A percentile compares a stretch with the other conserved stretches of the same genome.
Evolutionary conservation across 2,888 invertebrate genomes (phyloP).

Genomic region (Apantesis nais): DNA sequence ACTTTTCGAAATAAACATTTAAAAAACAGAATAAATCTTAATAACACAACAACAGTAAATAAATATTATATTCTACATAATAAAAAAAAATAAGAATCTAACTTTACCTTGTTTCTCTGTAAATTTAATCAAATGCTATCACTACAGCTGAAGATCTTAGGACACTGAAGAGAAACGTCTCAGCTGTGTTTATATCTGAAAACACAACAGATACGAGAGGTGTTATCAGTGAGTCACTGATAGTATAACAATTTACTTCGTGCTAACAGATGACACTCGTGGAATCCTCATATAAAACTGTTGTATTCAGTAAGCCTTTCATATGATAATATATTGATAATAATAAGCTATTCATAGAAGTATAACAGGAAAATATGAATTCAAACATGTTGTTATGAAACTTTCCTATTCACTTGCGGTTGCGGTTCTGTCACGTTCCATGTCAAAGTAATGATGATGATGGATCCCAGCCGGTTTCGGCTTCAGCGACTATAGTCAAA

Average conservation of each 20-base stretch:
- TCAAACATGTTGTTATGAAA: background rate
- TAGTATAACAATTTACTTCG: background rate
- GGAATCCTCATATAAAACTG: background rate
- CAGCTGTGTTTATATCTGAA: slow-evolving; percentile 2
- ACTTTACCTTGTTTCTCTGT: background rate
- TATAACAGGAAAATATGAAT: background rate
- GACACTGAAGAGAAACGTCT: background rate
- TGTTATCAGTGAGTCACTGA: slow-evolving; percentile 18
- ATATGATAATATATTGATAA: slow-evolving; percentile 12
- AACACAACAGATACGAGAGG: background rate
- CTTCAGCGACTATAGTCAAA: too few relatives aligned
- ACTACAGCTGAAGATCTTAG: slow-evolving; percentile 1
- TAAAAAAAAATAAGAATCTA: background rate
- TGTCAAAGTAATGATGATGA: too few relatives aligned
- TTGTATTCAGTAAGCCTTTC: slow-evolving; percentile 9
- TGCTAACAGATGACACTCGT: slow-evolving; percentile 5
- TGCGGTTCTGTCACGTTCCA: too few relatives aligned
- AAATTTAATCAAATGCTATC: background rate
- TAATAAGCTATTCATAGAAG: background rate
- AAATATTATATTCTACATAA: too few relatives aligned
- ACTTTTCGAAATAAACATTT: too few relatives aligned
- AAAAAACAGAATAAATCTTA: too few relatives aligned
- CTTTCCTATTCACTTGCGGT: background rate
- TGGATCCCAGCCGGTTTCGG: too few relatives aligned
- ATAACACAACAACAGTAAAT: too few relatives aligned